These are phyloP conservation scores for Fragum whitleyi DNA, from an alignment of 2,888 invertebrate species.

Conservation along the genomic window DNA sequence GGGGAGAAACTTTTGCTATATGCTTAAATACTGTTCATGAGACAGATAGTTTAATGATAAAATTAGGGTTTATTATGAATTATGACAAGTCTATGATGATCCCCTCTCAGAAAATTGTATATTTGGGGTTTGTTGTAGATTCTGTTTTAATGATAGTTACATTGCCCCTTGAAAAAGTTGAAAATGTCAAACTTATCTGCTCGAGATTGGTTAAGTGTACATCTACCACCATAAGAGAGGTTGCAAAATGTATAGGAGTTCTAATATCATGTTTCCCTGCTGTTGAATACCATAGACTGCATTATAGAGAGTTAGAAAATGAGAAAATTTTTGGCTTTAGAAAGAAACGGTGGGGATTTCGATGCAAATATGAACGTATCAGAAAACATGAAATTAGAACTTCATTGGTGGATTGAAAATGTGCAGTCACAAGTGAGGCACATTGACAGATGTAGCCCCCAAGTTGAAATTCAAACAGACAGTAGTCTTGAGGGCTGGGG, in stretches of 20 bases:
- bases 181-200: neutral
- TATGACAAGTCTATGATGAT: too few relatives aligned
- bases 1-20: neutral
- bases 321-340: neutral
- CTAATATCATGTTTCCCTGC: slow-evolving; percentile 15
- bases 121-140: slow-evolving; percentile 19
- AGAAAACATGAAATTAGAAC: neutral
- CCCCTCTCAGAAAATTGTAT: neutral
- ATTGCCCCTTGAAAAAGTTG: too few relatives aligned
- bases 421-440: neutral
- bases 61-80: neutral
- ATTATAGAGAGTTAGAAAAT: too few relatives aligned
- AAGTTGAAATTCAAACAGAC: neutral
- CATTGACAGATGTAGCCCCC: neutral
- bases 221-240: too few relatives aligned
- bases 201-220: too few relatives aligned
- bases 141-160: too few relatives aligned
- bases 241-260: neutral
- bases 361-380: neutral
- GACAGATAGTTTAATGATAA: neutral
- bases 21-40: neutral
- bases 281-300: slow-evolving; percentile 12
- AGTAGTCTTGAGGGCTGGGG: neutral
- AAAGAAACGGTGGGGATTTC: neutral
- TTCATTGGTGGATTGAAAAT: slow-evolving; percentile 4